Conservation (phyloP, 2,113 vertebrate genomes). For the Synodontis membranacea region DNA sequence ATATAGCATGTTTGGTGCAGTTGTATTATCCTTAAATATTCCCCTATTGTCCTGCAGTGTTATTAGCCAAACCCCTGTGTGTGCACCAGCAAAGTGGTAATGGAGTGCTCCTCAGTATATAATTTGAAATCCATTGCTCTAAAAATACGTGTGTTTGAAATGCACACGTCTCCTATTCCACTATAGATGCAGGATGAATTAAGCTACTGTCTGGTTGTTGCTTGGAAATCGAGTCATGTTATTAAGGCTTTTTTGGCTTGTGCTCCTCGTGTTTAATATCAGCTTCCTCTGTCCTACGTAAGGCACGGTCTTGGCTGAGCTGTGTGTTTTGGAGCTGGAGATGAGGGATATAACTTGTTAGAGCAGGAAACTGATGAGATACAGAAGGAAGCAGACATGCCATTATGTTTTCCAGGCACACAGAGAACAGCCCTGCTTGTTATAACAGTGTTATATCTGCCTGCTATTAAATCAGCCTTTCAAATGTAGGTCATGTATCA, state of each 20-base stretch:
- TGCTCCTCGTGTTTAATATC: conserved; percentile 9
- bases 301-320: not conserved
- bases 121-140: not conserved
- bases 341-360: not conserved
- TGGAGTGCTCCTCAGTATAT: not conserved
- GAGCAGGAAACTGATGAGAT: conserved; percentile 5
- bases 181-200: not conserved
- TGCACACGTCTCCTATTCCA: not conserved
- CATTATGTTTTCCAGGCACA: not conserved
- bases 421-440: not conserved
- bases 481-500: conserved; percentile 12
- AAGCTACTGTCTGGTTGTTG: not conserved
- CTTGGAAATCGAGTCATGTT: conserved; percentile 2
- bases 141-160: not conserved
- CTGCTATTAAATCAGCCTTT: conserved; percentile 14
- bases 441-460: not conserved
- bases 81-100: not conserved
- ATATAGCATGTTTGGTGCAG: not conserved
- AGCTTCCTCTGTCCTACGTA: conserved; percentile 1
- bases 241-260: conserved; percentile 24
- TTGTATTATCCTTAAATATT: not conserved
- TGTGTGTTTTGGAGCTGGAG: conserved; percentile 18
- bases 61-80: not conserved
- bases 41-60: not conserved
- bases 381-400: not conserved